These are phyloP conservation scores for Manacus vitellinus DNA, from an alignment of 2,113 vertebrate genomes.

Conservation along the genomic window DNA sequence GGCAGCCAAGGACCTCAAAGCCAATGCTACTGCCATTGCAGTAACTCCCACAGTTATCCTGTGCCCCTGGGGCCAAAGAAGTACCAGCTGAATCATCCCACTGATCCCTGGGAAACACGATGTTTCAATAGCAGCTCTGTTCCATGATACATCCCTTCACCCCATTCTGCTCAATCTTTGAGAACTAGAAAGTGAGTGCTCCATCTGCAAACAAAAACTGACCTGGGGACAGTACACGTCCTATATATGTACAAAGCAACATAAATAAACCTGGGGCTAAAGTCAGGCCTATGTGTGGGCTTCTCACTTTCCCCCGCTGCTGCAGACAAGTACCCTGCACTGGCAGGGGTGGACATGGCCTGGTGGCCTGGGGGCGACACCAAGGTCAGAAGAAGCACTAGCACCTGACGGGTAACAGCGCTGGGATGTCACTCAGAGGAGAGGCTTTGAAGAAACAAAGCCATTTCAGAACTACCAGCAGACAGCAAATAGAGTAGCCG, in stretches of 20 bases:
- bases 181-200: not conserved
- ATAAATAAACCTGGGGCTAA: not conserved
- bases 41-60: not conserved
- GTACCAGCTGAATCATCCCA: not conserved
- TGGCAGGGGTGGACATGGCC: not conserved
- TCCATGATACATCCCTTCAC: fast-evolving
- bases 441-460: not conserved
- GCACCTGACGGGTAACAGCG: fast-evolving
- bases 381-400: not conserved
- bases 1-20: not conserved
- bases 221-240: not conserved
- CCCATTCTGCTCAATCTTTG: fast-evolving
- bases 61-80: not conserved
- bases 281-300: not conserved
- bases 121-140: not conserved
- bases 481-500: not conserved
- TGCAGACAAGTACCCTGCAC: not conserved
- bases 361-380: not conserved
- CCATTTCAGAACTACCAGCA: not conserved
- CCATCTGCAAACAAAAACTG: not conserved
- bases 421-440: not conserved
- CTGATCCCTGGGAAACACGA: fast-evolving
- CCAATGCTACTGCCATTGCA: fast-evolving
- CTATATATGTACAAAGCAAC: not conserved
- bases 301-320: not conserved